Conservation (phyloP, 2,113 vertebrate genomes). For the Dasypus novemcinctus region DNA sequence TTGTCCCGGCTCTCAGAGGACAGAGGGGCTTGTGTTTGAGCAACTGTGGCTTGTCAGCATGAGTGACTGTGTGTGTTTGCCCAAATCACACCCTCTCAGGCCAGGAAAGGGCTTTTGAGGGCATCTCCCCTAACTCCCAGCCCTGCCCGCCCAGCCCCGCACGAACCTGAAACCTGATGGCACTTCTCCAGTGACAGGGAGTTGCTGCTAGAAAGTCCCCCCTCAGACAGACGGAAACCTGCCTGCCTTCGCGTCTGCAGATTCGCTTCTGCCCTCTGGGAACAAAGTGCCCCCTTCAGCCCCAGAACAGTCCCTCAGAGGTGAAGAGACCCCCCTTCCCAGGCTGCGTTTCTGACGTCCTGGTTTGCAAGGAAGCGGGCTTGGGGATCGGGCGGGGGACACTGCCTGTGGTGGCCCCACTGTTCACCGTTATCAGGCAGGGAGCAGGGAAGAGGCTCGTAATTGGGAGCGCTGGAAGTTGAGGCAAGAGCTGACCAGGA, state of each 20-base stretch:
- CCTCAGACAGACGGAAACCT: background rate
- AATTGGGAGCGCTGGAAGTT: background rate
- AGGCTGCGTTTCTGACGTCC: background rate
- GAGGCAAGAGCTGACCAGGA: background rate
- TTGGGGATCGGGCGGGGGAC: background rate
- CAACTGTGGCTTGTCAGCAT: background rate
- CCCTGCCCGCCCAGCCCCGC: background rate
- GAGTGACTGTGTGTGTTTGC: constrained; percentile 17
- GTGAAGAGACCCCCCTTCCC: background rate
- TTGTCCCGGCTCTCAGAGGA: background rate
- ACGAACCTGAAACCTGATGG: background rate
- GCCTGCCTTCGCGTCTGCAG: background rate
- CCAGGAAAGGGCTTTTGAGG: constrained; percentile 38
- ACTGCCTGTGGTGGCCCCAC: background rate
- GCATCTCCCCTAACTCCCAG: background rate
- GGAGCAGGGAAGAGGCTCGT: background rate
- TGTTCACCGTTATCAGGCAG: background rate
- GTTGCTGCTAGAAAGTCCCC: background rate
- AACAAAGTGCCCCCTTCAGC: background rate
- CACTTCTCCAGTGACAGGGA: background rate
- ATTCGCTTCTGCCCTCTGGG: background rate
- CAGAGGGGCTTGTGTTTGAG: constrained; percentile 55
- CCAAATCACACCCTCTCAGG: constrained; percentile 10
- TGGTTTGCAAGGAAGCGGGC: background rate
- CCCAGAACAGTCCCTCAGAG: background rate